Base-by-base conservation (phyloP, 2,888 invertebrate species). In the Catocala sponsa region DNA sequence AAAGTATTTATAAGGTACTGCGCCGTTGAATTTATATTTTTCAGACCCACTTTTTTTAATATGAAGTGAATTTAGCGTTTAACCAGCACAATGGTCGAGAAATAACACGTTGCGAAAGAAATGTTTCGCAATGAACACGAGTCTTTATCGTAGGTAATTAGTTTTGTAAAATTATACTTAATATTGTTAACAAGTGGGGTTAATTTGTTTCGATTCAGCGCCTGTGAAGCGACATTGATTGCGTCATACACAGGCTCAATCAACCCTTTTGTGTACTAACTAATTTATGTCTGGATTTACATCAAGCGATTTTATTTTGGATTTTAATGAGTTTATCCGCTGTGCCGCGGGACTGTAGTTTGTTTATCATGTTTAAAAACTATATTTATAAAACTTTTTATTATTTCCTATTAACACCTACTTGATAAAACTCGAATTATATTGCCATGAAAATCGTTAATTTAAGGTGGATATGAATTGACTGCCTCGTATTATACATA, bases 181-280 rank as follows among this genome's bases (percentile, higher is more conserved):
- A 81, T 81, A 68, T 78, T 76, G 67, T 64, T 66, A 77, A 79
- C 80, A 76, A 74, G 71, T 71, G 60, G 50, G 61, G 70, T 76
- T 81, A 81, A 85, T 85, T 81, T 80, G 78, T 79, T 80, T 76
- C 81, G 68, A 84, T 81, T 84, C 82, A 81, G 55, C 74, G 69
- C 78, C 54, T 70, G 67, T 67, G 75, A 79, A 76, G 68, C 76
- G 74, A 59, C 78, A 79, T 78, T 82, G 79, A 82, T 83, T 81
- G 70, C 77, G 79, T 78, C 75, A 79, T 55, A 74, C 53, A 68
- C 80, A 76, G 69, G 55, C 71, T 74, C 82, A 86, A 86, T 86
- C 83, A 86, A 65, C 68, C 67, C 78, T 72, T 80, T 82, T 83
- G 82, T 80, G 55, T 64, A 68, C 67, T 59, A 74, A 74, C 70